Evolutionary conservation across 2,888 invertebrate genomes (phyloP), one percentile per base, ranked within the genome.

Genomic region (Limnephilus lunatus): DNA sequence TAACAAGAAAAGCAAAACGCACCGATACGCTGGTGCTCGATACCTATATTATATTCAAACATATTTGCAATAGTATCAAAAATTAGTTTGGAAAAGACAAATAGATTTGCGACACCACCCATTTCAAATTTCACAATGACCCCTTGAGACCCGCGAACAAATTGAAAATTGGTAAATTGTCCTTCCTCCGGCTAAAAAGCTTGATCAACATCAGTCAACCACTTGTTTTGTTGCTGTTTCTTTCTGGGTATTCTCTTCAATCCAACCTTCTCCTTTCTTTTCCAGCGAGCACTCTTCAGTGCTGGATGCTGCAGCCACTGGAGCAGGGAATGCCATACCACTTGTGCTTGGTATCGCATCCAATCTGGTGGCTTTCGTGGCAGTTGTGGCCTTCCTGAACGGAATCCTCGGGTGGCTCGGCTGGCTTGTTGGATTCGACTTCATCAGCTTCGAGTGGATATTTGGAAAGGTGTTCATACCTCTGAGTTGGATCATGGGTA

Each of bases 381-480:
- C 99, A 0, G 97, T 99, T 93, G 96, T 99, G 7, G 97, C 98
- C 1, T 98, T 99, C 94, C 94, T 98, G 0, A 98, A 99, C 95
- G 97, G 97, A 0, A 94, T 98, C 0, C 95, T 99, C 12, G 96
- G 96, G 3, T 99, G 99, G 98, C 95, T 98, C 91, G 99, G 99
- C 0, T 96, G 95, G 0, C 95, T 99, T 92, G 97, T 99, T 19
- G 99, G 99, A 81, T 95, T 96, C 93, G 96, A 96, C 0, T 95
- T 96, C 39, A 86, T 97, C 92, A 97, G 96, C 89, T 95, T 98
- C 25, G 97, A 99, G 96, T 97, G 97, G 95, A 95, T 99, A 19
- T 96, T 99, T 90, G 98, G 99, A 0, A 99, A 99, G 95, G 94
- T 99, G 0, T 99, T 99, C 94, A 98, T 98, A 94, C 99, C 99